A percentile compares a stretch with the other conserved stretches of the same genome.
Evolutionary conservation across 2,797 vertebrate genomes (phyloP).

Genomic region (Atherinosoma microstoma): DNA sequence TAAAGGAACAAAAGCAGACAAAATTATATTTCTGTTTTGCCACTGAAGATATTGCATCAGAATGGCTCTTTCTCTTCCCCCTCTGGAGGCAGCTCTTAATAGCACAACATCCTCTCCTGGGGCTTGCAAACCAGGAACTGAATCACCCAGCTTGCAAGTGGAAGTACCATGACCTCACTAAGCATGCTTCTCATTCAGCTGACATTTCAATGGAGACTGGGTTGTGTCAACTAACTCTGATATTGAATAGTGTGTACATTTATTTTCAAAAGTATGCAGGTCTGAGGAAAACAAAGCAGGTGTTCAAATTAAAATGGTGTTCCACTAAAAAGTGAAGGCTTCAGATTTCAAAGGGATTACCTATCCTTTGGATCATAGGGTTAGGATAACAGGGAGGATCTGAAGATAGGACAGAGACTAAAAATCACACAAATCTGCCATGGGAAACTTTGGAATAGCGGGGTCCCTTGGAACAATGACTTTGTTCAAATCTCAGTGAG

Average conservation of each 20-base stretch:
- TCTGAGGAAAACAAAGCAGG: conserved; percentile 42
- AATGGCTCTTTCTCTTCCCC: conserved; percentile 38
- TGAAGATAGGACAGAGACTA: conserved; percentile 60
- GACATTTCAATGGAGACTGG: conserved; percentile 23
- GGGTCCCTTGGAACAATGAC: conserved; percentile 59
- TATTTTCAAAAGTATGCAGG: conserved; percentile 11
- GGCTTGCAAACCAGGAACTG: conserved; percentile 51
- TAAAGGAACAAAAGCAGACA: conserved; percentile 28
- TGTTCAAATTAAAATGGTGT: conserved; percentile 28
- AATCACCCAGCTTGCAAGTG: conserved; percentile 45
- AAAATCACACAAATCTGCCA: conserved; percentile 73
- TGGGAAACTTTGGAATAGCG: conserved; percentile 67
- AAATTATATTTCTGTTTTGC: conserved; percentile 38
- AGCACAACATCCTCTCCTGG: conserved; percentile 58
- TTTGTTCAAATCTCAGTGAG: conserved; percentile 48
- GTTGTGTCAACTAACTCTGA: background rate
- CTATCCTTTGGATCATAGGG: conserved; percentile 45
- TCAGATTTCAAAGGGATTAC: conserved; percentile 68
- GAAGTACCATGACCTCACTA: conserved; percentile 51
- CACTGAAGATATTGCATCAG: conserved; percentile 54
- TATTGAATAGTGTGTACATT: background rate
- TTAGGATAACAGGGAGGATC: conserved; percentile 45
- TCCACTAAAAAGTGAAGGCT: conserved; percentile 13
- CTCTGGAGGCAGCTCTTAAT: conserved; percentile 38
- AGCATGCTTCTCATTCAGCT: conserved; percentile 35